A percentile compares a stretch with the other conserved stretches of the same genome.
Evolutionary conservation across 2,888 invertebrate genomes (phyloP).

Genomic region (Odontocolon sp.): DNA sequence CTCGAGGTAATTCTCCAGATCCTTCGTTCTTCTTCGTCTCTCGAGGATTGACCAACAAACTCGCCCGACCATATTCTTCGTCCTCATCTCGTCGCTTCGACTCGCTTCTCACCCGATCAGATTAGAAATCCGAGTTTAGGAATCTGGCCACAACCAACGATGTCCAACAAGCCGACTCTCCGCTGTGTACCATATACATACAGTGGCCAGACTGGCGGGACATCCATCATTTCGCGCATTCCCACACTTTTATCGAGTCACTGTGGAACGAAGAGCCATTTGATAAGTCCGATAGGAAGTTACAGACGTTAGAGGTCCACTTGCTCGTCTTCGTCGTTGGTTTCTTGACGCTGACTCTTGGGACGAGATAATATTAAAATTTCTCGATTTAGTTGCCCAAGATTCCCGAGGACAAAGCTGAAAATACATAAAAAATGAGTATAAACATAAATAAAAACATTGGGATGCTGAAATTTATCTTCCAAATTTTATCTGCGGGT

Average conservation of each 20-base stretch:
- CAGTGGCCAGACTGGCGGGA: slow-evolving; percentile 63
- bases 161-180: too few relatives aligned
- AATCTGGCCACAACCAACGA: slow-evolving; percentile 66
- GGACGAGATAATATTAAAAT: too few relatives aligned
- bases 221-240: slow-evolving; percentile 73
- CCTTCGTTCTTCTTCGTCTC: slow-evolving; percentile 1
- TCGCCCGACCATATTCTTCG: too few relatives aligned
- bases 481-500: not conserved
- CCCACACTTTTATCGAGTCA: slow-evolving; percentile 61
- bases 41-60: slow-evolving; percentile 7
- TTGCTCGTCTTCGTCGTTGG: not conserved
- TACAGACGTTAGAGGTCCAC: not conserved
- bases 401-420: too few relatives aligned
- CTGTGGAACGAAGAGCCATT: slow-evolving; percentile 36
- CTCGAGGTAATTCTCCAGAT: not conserved
- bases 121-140: slow-evolving; percentile 66
- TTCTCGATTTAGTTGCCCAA: too few relatives aligned
- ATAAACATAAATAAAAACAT: too few relatives aligned
- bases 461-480: too few relatives aligned
- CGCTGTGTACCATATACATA: slow-evolving; percentile 18
- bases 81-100: slow-evolving; percentile 28
- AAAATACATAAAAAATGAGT: too few relatives aligned
- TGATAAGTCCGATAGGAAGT: slow-evolving; percentile 18
- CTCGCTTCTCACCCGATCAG: slow-evolving; percentile 66
- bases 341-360: not conserved